phyloP scores from a whole-genome alignment of 2,113 vertebrate species.

The Pterocles orientalis region DNA sequence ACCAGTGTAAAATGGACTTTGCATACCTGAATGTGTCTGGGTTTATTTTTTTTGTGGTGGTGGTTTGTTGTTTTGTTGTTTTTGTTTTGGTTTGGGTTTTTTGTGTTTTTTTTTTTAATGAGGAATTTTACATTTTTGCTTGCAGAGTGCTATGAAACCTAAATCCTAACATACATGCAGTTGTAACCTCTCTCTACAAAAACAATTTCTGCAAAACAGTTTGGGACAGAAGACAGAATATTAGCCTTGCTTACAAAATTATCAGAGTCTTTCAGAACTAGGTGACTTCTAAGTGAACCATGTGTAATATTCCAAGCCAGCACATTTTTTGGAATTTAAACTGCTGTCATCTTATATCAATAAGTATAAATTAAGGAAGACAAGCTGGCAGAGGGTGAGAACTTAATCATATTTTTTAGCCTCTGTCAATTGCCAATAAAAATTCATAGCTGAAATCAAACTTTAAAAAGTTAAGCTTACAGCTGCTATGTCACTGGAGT shows the following conservation, averaged over 20 bases:
- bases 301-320: neutral
- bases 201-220: neutral
- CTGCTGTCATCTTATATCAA: constrained; percentile 7
- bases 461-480: constrained; percentile 38
- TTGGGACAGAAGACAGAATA: neutral
- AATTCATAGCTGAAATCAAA: constrained; percentile 29
- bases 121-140: neutral
- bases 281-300: constrained; percentile 27
- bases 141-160: neutral
- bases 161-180: neutral
- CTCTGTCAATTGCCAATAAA: constrained; percentile 49
- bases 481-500: neutral
- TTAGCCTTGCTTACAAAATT: neutral
- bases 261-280: constrained; percentile 9
- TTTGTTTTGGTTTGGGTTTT: too few species aligned
- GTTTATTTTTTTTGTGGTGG: neutral
- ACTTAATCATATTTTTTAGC: constrained; percentile 49
- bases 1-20: neutral
- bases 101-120: neutral
- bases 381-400: constrained; percentile 29
- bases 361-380: constrained; percentile 55
- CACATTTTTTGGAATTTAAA: constrained; percentile 1
- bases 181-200: neutral
- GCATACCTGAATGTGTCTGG: neutral
- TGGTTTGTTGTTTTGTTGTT: too few species aligned